Base-by-base conservation (phyloP, 2,888 invertebrate species). In the Myopa testacea region DNA sequence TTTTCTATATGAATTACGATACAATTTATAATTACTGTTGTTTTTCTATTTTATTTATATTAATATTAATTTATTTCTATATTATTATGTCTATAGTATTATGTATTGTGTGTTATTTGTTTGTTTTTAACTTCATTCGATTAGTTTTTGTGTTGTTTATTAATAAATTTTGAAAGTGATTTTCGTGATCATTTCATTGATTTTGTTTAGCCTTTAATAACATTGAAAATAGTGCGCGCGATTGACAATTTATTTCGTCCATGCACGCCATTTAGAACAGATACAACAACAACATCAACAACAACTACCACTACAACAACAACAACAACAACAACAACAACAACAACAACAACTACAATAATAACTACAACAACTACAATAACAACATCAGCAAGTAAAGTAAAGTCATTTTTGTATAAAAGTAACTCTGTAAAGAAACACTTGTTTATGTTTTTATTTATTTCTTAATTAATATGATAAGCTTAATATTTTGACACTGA, bases 151-250 rank as follows among this genome's bases (percentile, higher is more conserved):
- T 65, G 52, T 58, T 71, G 67, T 68, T 8, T 68, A 34, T 52
- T 5, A 62, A 38, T 52, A 63, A 26, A 52, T 72, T 79, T 77
- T 74, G 86, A 84, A 86, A 84, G 84, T 85, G 78, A 80, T 60
- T 81, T 68, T 19, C 78, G 69, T 78, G 45, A 45, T 78, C 37
- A 38, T 65, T 62, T 62, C 34, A 65, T 37, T 63, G 37, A 63
- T 63, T 7, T 37, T 34, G 14, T 37, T 65, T 16, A 65, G 6
- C 65, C 34, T 38, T 65, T 34, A 37, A 14, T 65, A 38, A 38
- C 37, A 65, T 65, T 65, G 65, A 65, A 63, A 63, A 63, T 26
- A 26, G 26, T 26, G 26, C 26, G 19, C 26, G 62, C 62, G 34
- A 65, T 65, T 38, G 65, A 38, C 65, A 38, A 65, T 65, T 65